These are phyloP conservation scores for Vanacampus margaritifer DNA, from an alignment of 2,113 vertebrate species.

Conservation along the genomic window DNA sequence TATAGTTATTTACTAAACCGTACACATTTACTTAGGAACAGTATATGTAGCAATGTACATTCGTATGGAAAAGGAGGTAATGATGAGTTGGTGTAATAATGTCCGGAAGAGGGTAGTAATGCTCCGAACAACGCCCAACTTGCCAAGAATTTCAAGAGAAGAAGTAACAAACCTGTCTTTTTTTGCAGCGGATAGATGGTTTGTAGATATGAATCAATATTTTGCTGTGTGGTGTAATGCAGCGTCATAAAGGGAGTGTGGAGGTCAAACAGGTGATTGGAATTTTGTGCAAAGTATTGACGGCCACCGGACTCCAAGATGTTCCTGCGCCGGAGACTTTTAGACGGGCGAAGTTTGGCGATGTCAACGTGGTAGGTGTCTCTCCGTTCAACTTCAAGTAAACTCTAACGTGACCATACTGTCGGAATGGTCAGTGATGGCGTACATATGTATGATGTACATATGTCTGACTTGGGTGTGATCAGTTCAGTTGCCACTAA, in stretches of 20 bases:
- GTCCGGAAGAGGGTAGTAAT: not conserved
- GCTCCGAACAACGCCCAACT: not conserved
- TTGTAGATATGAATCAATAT: not conserved
- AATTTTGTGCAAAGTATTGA: slow-evolving; percentile 57
- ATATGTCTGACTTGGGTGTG: no score
- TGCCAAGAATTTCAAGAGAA: not conserved
- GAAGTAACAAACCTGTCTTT: not conserved
- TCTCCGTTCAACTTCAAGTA: no score
- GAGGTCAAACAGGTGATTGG: slow-evolving; percentile 66
- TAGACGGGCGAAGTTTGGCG: slow-evolving; percentile 70
- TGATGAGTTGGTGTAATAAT: not conserved
- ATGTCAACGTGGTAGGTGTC: slow-evolving; percentile 53
- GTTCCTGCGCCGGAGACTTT: slow-evolving; percentile 69
- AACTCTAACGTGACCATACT: no score
- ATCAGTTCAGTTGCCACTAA: no score
- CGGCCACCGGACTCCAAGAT: slow-evolving; percentile 40
- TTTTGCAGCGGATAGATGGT: not conserved
- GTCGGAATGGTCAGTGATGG: no score
- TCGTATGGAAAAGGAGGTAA: no score
- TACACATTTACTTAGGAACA: no score
- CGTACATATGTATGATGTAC: no score
- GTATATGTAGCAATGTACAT: no score
- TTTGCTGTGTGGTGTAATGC: slow-evolving; percentile 42
- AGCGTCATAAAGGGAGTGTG: slow-evolving; percentile 44
- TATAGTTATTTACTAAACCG: no score